Base-by-base conservation (phyloP, 2,888 invertebrate species). In the Dysmachus trigonus region DNA sequence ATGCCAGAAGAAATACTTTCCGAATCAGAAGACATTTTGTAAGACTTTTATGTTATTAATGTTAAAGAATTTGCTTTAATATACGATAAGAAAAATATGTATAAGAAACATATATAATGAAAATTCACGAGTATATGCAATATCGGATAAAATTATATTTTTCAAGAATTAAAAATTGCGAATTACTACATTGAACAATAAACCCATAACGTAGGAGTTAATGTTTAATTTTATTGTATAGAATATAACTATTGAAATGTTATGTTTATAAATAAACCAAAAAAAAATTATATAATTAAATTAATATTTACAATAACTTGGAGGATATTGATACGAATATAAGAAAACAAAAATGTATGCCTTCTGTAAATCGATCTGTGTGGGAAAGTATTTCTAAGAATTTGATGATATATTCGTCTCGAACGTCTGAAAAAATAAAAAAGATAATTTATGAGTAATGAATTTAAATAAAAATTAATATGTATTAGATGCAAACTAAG, bases 1-100 rank as follows among this genome's bases (percentile, higher is more conserved):
- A 95, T 93, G 89, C 94, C 95, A 89, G 94, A 93, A 88, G 93
- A 93, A 88, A 88, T 88, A 86, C 88, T 88, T 90, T 94, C 94
- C 81, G 94, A 93, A 89, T 94, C 91, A 18, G 87, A 87, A 77
- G 87, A 86, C 87, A 87, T 87, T 74, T 83, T 83, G 30, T 22
- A 47, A 47, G 7, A 77, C 2, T 84, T 72, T 13, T 35, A 35
- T 38, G 27, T 83, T 30, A 18, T 5, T 5, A 35, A 41, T n/a
- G 13, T 71, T 35, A 84, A 18, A 83, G 3, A 53, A 53, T 18
- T 41, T 79, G 27, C 1, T 41, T 27, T 31, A 51, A 81, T 10
- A 31, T 62, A 62, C 62, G 3, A 62, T 27, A 2, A 62, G 1
- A 62, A 62, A 62, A 62, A 27, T 62, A 62, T 22, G 3, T 33